Percentiles rank a stretch among this genome's conserved stretches.
Conservation (phyloP, 2,797 vertebrate species). For the Eleutherodactylus coqui region DNA sequence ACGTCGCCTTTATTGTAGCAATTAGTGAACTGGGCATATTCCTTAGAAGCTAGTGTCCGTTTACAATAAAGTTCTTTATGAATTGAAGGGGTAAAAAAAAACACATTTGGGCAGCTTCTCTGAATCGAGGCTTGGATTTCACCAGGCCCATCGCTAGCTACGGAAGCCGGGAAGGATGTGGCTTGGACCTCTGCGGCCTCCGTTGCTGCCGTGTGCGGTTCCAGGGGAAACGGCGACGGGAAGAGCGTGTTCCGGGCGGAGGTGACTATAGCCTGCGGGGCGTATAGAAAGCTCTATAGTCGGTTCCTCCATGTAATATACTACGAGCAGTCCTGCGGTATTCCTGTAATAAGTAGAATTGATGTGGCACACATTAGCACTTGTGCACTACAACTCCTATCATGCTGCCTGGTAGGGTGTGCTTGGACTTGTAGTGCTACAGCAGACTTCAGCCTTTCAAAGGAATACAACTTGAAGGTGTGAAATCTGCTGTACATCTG, state of each 20-base stretch:
- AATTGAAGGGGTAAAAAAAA: background rate
- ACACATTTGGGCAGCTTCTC: background rate
- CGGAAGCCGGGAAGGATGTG: slow-evolving; percentile 13
- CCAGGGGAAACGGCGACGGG: background rate
- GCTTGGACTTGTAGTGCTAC: background rate
- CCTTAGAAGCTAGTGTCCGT: background rate
- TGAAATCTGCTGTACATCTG: no score
- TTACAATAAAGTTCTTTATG: slow-evolving; percentile 42
- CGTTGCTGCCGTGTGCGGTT: slow-evolving; percentile 14
- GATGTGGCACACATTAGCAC: background rate
- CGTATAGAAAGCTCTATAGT: background rate
- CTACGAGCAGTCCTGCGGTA: no score
- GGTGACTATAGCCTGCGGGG: background rate
- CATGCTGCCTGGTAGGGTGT: background rate
- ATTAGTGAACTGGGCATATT: no score
- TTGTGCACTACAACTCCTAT: background rate
- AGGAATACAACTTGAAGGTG: no score
- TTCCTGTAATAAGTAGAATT: background rate
- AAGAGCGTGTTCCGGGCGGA: background rate
- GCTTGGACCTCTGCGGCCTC: slow-evolving; percentile 15
- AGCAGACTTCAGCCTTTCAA: no score
- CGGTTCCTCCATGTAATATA: no score
- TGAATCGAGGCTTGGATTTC: slow-evolving; percentile 31
- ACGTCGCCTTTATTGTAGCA: no score
- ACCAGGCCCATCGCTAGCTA: background rate